Conservation (phyloP, 2,113 vertebrate species). For the Psammodynastes pulverulentus region DNA sequence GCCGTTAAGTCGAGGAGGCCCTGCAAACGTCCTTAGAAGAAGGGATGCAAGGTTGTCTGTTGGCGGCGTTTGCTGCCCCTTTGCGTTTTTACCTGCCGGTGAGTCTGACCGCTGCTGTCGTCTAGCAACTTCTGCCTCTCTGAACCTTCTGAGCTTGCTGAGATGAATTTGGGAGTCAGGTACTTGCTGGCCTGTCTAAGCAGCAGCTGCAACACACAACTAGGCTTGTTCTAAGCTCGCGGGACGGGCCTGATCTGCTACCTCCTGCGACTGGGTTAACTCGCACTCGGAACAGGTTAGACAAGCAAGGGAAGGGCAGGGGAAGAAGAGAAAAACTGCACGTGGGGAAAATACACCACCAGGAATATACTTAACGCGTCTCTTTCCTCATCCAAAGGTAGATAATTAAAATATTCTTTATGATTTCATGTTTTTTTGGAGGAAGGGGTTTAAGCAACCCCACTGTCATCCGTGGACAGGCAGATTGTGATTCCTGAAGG, state of each 20-base stretch:
- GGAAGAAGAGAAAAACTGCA: rapidly evolving
- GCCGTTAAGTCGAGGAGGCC: too few relatives aligned
- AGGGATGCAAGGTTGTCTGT: not conserved
- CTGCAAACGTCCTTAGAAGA: not conserved
- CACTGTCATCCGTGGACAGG: not conserved
- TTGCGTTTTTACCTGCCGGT: constrained; percentile 19
- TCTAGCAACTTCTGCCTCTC: constrained; percentile 60
- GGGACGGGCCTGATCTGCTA: rapidly evolving
- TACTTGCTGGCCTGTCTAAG: constrained; percentile 52
- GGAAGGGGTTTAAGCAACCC: not conserved
- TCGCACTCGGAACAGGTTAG: not conserved
- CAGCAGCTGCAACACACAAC: constrained; percentile 50
- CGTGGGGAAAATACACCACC: not conserved
- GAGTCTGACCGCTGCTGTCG: constrained; percentile 43
- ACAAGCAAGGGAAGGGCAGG: not conserved
- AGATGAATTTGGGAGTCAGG: constrained; percentile 41
- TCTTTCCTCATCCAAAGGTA: not conserved
- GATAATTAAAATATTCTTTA: not conserved
- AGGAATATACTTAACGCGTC: not conserved
- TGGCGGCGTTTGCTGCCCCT: constrained; percentile 40
- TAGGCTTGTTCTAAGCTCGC: constrained; percentile 32
- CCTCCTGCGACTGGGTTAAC: not conserved
- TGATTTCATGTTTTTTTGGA: not conserved
- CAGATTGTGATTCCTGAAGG: not conserved
- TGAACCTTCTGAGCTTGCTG: constrained; percentile 36